Percentiles rank a stretch among this genome's conserved stretches.
Evolutionary conservation across 2,113 vertebrate genomes (phyloP).

Genomic region (Dasyprocta punctata): DNA sequence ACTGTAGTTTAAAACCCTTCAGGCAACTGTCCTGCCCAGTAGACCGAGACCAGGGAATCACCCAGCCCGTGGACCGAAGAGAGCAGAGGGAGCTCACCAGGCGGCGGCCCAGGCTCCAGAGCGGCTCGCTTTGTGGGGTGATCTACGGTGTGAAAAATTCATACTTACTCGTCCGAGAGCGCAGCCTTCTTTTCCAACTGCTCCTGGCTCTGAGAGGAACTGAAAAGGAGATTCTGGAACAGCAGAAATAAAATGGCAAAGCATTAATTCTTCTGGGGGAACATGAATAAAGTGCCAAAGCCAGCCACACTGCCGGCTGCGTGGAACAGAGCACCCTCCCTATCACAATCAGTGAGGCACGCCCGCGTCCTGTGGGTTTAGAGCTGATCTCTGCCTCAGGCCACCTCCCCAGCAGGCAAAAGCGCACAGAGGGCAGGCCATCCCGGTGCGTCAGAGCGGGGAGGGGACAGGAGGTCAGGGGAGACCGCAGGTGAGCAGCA

Average conservation of each 20-base stretch:
- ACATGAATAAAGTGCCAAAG: conserved; percentile 13
- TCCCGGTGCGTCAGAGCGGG: too few relatives aligned
- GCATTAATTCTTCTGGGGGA: conserved; percentile 57
- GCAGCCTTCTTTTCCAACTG: conserved; percentile 53
- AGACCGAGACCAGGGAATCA: neutral
- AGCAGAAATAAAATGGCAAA: conserved; percentile 46
- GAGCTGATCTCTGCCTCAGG: neutral
- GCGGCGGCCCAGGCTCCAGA: neutral
- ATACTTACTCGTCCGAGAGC: conserved; percentile 77
- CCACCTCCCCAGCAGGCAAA: neutral
- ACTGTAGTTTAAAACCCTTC: neutral
- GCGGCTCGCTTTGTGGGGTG: neutral
- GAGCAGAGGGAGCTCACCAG: neutral
- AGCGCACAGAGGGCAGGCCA: conserved; percentile 52
- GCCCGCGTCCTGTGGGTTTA: neutral
- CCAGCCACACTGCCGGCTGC: neutral
- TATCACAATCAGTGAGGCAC: neutral
- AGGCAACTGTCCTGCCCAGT: neutral
- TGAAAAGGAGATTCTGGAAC: conserved; percentile 52
- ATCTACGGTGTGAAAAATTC: conserved; percentile 62
- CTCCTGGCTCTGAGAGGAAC: conserved; percentile 44
- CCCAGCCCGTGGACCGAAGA: neutral
- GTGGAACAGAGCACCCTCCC: accelerated
- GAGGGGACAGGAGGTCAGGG: neutral
- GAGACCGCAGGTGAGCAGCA: neutral